Base-by-base conservation (phyloP, 2,797 vertebrate species). In the Todus mexicanus region DNA sequence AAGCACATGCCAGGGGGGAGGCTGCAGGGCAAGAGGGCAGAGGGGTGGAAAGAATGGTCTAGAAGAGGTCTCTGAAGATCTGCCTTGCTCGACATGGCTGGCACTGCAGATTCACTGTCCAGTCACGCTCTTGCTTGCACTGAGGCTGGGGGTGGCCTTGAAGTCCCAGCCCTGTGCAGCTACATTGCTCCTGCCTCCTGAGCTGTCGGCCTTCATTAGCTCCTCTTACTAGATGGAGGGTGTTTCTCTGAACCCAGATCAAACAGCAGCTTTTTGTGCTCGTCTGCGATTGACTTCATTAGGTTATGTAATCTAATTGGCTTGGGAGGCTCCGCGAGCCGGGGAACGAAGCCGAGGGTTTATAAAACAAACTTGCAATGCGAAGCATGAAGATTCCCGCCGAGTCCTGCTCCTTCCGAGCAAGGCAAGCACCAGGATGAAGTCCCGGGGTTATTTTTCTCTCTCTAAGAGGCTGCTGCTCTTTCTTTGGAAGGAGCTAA, bases 131-230 rank as follows among this genome's bases (percentile, higher is more conserved):
- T 25, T 0, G 2, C 23, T 50, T 4, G 31, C 15, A 1, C 43
- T 1, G 25, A 82, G 53, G 42, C 56, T 42, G 22, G 33, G 48
- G 89, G 57, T 77, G 78, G 81, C 89, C 89, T 89, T 90, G 81
- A 51, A 70, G 77, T 43, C 81, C 70, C 89, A 90, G 85, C 77
- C 69, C 56, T 53, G 74, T 65, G 6, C 2, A 10, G 88, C 37
- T 63, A n/a, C 68, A 3, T 14, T 2, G 26, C 85, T 94, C 60
- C 47, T 84, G 26, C 74, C 84, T 85, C 82, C 78, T 8, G 65
- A 63, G 78, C 93, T 84, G 89, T 72, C 56, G 27, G 72, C 80
- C 83, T 72, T 79, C 74, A 74, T 78, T 79, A 95, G 66, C 79
- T 87, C 50, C 68, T 51, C 45, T 60, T 82, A 25, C 47, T 81